A percentile compares a stretch with the other conserved stretches of the same genome.
Evolutionary conservation across 2,888 invertebrate genomes (phyloP).

Genomic region (Caenorhabditis sulstoni): DNA sequence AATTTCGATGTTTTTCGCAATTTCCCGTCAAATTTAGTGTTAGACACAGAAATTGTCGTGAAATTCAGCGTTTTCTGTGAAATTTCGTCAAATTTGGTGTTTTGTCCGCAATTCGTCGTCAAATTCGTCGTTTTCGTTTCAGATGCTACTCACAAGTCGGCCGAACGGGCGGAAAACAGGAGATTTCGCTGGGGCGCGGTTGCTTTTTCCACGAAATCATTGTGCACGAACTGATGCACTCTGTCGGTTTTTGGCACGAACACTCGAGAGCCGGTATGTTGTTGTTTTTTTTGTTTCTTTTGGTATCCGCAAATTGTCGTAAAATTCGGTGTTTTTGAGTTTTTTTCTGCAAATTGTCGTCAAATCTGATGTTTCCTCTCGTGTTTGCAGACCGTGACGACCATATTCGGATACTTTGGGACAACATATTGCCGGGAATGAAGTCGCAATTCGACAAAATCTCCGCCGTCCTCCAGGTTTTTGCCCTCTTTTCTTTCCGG

Average conservation of each 20-base stretch:
- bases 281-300: not conserved
- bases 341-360: no score
- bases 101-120: not conserved
- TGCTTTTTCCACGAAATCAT: constrained; percentile 80
- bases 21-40: not conserved
- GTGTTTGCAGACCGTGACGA: constrained; percentile 81
- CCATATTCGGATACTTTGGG: constrained; percentile 81
- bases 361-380: no score
- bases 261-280: constrained; percentile 76
- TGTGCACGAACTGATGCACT: constrained; percentile 79
- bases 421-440: constrained; percentile 81
- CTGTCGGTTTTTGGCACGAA: constrained; percentile 80
- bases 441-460: constrained; percentile 80
- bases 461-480: constrained; percentile 67
- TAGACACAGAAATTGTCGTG: not conserved
- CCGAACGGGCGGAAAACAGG: constrained; percentile 78
- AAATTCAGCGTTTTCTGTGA: not conserved
- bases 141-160: constrained; percentile 81
- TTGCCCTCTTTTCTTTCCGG: no score
- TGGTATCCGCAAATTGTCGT: no score
- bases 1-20: not conserved
- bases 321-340: not conserved
- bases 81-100: not conserved
- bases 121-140: constrained; percentile 10
- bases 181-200: constrained; percentile 77